phyloP scores from a whole-genome alignment of 2,113 vertebrate genomes.

The Megalops atlanticus region DNA sequence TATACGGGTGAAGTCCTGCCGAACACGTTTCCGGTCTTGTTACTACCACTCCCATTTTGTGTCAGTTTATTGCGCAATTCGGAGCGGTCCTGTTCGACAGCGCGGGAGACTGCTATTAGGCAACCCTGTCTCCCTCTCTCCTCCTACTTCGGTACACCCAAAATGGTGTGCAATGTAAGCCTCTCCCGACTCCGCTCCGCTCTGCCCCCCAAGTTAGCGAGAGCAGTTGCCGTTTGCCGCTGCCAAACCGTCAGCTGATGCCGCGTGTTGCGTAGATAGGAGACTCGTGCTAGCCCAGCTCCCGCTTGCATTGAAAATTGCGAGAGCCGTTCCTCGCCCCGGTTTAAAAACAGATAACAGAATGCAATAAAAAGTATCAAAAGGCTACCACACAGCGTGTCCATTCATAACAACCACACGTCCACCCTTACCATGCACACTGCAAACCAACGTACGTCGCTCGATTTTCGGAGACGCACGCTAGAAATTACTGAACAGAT shows the following conservation, averaged over 20 bases:
- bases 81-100: conserved; percentile 15
- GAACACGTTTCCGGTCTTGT: conserved; percentile 48
- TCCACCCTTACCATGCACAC: too few species aligned
- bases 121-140: conserved; percentile 33
- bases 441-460: too few species aligned
- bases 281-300: conserved; percentile 62
- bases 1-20: neutral
- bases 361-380: too few species aligned
- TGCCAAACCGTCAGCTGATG: conserved; percentile 86
- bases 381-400: too few species aligned
- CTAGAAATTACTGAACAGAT: neutral
- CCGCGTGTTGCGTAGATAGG: conserved; percentile 72
- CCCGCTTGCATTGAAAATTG: conserved; percentile 38
- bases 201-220: conserved; percentile 35
- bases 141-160: conserved; percentile 44
- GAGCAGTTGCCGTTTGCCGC: conserved; percentile 61
- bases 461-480: neutral
- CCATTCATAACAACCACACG: too few species aligned
- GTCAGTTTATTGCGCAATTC: conserved; percentile 19
- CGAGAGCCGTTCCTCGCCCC: conserved; percentile 33
- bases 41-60: conserved; percentile 54
- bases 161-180: conserved; percentile 56
- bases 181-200: neutral
- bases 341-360: neutral
- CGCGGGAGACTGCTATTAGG: conserved; percentile 43